Conservation (phyloP, 2,888 invertebrate species). For the Uloborus plumipes region DNA sequence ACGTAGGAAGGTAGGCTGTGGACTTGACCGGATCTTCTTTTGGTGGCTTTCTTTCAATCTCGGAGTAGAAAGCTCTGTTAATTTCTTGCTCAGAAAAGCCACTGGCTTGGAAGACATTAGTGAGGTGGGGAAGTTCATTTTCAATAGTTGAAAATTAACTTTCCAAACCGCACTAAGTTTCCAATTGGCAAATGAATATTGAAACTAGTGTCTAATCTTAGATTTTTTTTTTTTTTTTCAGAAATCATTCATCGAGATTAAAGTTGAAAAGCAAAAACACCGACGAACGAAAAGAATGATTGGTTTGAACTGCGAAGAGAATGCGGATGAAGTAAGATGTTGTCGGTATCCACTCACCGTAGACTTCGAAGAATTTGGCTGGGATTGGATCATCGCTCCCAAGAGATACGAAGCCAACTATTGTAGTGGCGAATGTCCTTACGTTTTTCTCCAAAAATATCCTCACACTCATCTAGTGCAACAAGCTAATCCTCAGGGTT, state of each 20-base stretch:
- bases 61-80: too few relatives aligned
- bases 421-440: slow-evolving; percentile 94
- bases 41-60: too few relatives aligned
- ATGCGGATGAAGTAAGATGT: slow-evolving; percentile 85
- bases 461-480: slow-evolving; percentile 90
- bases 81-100: too few relatives aligned
- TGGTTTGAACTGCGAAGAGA: slow-evolving; percentile 87
- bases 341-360: slow-evolving; percentile 94
- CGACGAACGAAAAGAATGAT: slow-evolving; percentile 76
- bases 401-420: slow-evolving; percentile 95
- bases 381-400: slow-evolving; percentile 98
- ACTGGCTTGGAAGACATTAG: too few relatives aligned
- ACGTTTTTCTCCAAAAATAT: slow-evolving; percentile 86
- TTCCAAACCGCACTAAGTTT: too few relatives aligned
- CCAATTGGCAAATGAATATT: too few relatives aligned
- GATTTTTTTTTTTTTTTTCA: slow-evolving; percentile 65
- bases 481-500: slow-evolving; percentile 82
- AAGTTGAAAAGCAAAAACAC: slow-evolving; percentile 67
- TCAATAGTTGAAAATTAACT: too few relatives aligned
- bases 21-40: too few relatives aligned
- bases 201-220: neutral
- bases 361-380: slow-evolving; percentile 94
- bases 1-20: too few relatives aligned
- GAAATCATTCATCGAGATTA: slow-evolving; percentile 69
- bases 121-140: too few relatives aligned